phyloP scores from a whole-genome alignment of 92 coral and sea anemone species.

The Phenganax subtilis region DNA sequence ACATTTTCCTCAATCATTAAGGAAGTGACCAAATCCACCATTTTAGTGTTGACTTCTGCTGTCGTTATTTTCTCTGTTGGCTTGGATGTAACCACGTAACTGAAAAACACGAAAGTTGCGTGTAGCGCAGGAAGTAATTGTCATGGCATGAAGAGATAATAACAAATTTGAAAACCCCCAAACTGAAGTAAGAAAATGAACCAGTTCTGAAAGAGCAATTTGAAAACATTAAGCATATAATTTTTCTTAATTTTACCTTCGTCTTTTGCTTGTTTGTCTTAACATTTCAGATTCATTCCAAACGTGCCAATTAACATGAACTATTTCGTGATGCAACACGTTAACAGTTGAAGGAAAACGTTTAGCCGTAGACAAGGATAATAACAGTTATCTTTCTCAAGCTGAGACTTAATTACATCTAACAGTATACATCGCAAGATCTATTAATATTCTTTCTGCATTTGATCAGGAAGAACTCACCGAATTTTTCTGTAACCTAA shows the following conservation, averaged over 20 bases:
- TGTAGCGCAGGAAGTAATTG: too few species aligned
- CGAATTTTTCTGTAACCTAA: neutral
- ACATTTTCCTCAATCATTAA: constrained; percentile 19
- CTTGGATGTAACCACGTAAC: constrained; percentile 20
- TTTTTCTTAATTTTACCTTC: neutral
- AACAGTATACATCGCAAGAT: too few species aligned
- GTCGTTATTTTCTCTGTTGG: neutral
- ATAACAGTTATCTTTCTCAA: too few species aligned
- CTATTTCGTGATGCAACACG: neutral
- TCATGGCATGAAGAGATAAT: neutral
- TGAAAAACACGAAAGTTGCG: neutral
- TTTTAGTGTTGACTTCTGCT: neutral
- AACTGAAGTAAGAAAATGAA: too few species aligned
- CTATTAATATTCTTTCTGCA: too few species aligned
- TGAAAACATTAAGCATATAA: neutral
- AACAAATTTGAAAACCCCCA: too few species aligned
- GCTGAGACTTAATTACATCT: too few species aligned
- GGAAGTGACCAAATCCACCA: neutral
- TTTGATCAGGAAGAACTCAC: neutral
- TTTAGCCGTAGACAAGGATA: too few species aligned
- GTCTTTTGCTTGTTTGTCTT: neutral
- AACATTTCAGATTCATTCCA: neutral
- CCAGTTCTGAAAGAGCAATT: too few species aligned
- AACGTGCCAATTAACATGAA: neutral
- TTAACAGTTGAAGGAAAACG: neutral